Base-by-base conservation (phyloP, 2,113 vertebrate genomes). In the Taxidea taxus region DNA sequence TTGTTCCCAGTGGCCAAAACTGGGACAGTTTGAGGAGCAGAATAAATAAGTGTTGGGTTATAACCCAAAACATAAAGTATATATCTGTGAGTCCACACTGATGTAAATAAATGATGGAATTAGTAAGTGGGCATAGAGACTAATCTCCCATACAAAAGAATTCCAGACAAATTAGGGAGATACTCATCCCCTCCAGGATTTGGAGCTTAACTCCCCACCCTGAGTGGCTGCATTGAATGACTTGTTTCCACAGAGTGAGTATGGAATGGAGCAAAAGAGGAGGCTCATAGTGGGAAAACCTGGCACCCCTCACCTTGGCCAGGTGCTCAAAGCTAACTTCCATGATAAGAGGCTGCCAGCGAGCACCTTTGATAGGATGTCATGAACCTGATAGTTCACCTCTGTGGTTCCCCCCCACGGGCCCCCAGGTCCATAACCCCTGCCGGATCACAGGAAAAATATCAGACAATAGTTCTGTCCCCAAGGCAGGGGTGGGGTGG, bases 311-410 rank as follows among this genome's bases (percentile, higher is more conserved):
- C 37, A 0, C 4, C 31, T 34, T 6, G 4, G 34, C 60, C 44
- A 56, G 37, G 34, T 49, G 39, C 7, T 85, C 7, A 27, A 6
- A 54, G 49, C 81, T 49, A 4, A 54, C 31, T 1, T 47, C 85
- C 12, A 13, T 14, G n/a, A 23, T 3, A 4, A n/a, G 49, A 47
- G 2, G 14, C 6, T 49, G 34, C 31, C 29, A 18, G 3, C 29
- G 6, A 0, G 10, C 34, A 1, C 62, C 27, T 72, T 51, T 31
- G 7, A 4, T 27, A 9, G 0, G 49, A 8, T 14, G 12, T 20
- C 23, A 4, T 29, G 2, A 10, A 25, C 29, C 7, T 9, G 47
- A 16, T 44, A 7, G 34, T 37, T 39, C 18, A 44, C 39, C 27
- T n/a, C 34, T 47, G 54, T 27, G 11, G 39, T 47, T 75, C 78